These are phyloP conservation scores for Euproctis similis DNA, from an alignment of 2,888 invertebrate species.

Conservation along the genomic window DNA sequence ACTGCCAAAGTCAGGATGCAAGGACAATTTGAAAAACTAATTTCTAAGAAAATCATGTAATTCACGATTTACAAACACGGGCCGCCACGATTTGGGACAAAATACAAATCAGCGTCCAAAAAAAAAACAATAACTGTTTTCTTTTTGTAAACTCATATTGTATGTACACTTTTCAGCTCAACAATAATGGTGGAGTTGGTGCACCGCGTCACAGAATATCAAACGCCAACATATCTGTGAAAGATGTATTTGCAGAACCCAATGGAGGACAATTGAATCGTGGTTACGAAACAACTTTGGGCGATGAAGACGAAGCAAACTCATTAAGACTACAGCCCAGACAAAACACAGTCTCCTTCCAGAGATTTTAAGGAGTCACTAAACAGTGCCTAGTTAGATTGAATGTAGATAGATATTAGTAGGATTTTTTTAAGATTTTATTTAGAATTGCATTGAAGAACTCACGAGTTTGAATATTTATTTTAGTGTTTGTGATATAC, in stretches of 20 bases:
- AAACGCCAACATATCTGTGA: slow-evolving; percentile 85
- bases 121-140: too few relatives aligned
- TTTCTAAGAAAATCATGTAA: too few relatives aligned
- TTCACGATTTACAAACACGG: too few relatives aligned
- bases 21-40: too few relatives aligned
- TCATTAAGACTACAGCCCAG: slow-evolving; percentile 84
- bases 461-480: too few relatives aligned
- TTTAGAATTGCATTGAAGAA: too few relatives aligned
- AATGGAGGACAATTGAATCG: slow-evolving; percentile 85
- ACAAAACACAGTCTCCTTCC: slow-evolving; percentile 78
- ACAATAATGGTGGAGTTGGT: slow-evolving; percentile 75
- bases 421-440: slow-evolving; percentile 21
- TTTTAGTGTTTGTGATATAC: slow-evolving; percentile 57
- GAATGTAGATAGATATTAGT: slow-evolving; percentile 29
- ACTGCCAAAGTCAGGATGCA: too few relatives aligned
- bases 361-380: slow-evolving; percentile 55
- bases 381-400: slow-evolving; percentile 30
- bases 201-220: slow-evolving; percentile 82
- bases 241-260: slow-evolving; percentile 85
- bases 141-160: neutral
- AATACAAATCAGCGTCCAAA: too few relatives aligned
- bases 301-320: slow-evolving; percentile 81
- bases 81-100: too few relatives aligned
- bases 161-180: slow-evolving; percentile 57
- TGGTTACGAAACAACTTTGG: slow-evolving; percentile 81